Base-by-base conservation (phyloP, 2,797 vertebrate species). In the Perodicticus potto region DNA sequence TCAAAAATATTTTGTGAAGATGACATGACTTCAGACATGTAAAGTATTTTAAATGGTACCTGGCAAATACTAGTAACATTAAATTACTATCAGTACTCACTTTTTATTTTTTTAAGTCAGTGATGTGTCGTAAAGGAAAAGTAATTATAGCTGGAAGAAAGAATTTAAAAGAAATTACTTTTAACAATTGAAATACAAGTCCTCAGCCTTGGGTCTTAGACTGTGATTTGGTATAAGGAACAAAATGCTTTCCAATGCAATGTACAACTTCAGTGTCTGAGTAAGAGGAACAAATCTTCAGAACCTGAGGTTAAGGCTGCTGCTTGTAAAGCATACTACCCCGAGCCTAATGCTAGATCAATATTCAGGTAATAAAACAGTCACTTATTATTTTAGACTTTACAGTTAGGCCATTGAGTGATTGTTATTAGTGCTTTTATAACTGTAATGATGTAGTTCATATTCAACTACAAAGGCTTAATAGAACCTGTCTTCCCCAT, bases 301-400 rank as follows among this genome's bases (percentile, higher is more conserved):
- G 29, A 92, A 97, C 97, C 96, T 85, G 57, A 97, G 25, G 25
- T 96, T 49, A 67, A 97, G 94, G 69, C 96, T 89, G 91, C 0
- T 97, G 98, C 96, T 96, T 97, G 95, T 86, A 97, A 94, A 96
- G 73, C 90, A 95, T 95, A 88, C 93, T 91, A 90, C 84, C 63
- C 96, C 91, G 92, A 97, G 96, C 57, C 96, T 86, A 89, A 87
- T 22, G 88, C 8, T 78, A 20, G 61, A 97, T 98, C 97, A 97
- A 97, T 98, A 98, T 97, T 97, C 95, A 96, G 97, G 32, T 78
- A 74, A 85, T 91, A 32, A 95, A 95, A 40, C 40, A 86, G 72
- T 34, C 40, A 82, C 11, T 25, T 55, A 14, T 89, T 86, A 91
- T 74, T 84, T 93, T 83, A 89, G 45, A 37, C 57, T 82, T 91